Evolutionary conservation across 2,797 vertebrate genomes (phyloP), one percentile per base, ranked within the genome.

Genomic region (Gymnoscopelus microlampas): DNA sequence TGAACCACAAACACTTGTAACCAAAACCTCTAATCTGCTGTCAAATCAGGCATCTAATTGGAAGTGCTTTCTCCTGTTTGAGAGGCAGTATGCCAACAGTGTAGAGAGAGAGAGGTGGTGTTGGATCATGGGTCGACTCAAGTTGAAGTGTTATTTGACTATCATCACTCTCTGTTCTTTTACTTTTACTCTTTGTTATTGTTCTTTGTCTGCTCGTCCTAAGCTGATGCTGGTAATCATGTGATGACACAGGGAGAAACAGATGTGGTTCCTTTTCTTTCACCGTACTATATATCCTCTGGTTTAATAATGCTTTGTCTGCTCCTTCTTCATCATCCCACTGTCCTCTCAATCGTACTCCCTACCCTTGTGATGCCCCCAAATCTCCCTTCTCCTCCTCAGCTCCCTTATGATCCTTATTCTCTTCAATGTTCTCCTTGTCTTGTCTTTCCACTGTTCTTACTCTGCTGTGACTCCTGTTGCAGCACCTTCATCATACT

Each of bases 291-390:
- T 13, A 48, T 68, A 39, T 70, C 47, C 12, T 10, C 71, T 44
- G 53, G 44, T 53, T 66, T 53, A 68, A 74, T 74, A 55, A 53
- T 32, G 60, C 53, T 63, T 74, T 74, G 39, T 56, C 32, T 60
- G 8, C 53, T 49, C 32, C 53, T 7, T 14, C 63, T 12, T 26
- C 53, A 12, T 32, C 56, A 1, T 6, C 24, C 26, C 19, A 8
- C 51, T 23, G 2, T 19, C 19, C 24, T 19, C 19, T 19, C 19
- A 29, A 29, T 29, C 26, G 26, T 29, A 29, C 26, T 29, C 26
- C 26, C 26, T 29, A 29, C 26, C 24, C 23, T 57, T 6, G 26
- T 26, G 55, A 57, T 10, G 12, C 24, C 51, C 3, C 13, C 3
- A 39, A 3, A 8, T n/a, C 63, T 12, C 5, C 51, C n/a, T n/a